Evolutionary conservation across 2,888 invertebrate genomes (phyloP).

Genomic region (Drosophila engyochracea): DNA sequence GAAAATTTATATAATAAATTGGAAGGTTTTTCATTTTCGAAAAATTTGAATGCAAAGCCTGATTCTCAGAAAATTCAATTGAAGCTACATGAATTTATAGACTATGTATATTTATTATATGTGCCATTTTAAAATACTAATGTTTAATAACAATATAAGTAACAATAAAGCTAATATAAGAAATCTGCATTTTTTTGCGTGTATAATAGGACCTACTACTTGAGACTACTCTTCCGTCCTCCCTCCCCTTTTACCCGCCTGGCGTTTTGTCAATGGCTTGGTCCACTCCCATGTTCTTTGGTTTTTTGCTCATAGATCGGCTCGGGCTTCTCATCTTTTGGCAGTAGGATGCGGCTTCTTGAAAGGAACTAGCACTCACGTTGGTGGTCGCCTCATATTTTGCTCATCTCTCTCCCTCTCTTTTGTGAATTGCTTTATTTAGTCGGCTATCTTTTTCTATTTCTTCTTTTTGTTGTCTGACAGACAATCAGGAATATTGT

Average conservation of each 20-base stretch:
- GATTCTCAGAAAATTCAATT: neutral
- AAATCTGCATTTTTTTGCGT: neutral
- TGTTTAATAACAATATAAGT: neutral
- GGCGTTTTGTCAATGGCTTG: constrained; percentile 73
- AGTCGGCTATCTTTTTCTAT: constrained; percentile 37
- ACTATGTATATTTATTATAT: neutral
- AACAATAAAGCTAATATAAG: neutral
- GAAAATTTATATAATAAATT: neutral
- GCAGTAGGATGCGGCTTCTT: constrained; percentile 59
- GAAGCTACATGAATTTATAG: neutral
- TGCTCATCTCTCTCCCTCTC: constrained; percentile 60
- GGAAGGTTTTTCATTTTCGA: rapidly evolving
- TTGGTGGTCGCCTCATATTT: constrained; percentile 75
- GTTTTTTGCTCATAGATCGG: constrained; percentile 41
- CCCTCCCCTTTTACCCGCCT: neutral
- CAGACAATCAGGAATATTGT: constrained; percentile 49
- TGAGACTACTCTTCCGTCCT: constrained; percentile 3
- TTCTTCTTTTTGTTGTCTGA: neutral
- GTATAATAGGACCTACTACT: constrained; percentile 5
- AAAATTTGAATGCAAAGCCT: neutral
- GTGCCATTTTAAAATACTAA: neutral
- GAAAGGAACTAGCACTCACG: constrained; percentile 51
- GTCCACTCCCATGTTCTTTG: constrained; percentile 58
- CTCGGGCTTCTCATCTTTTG: constrained; percentile 64
- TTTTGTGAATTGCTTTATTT: constrained; percentile 80